phyloP scores from a whole-genome alignment of 2,888 invertebrate species.

The Julus scandinavius region DNA sequence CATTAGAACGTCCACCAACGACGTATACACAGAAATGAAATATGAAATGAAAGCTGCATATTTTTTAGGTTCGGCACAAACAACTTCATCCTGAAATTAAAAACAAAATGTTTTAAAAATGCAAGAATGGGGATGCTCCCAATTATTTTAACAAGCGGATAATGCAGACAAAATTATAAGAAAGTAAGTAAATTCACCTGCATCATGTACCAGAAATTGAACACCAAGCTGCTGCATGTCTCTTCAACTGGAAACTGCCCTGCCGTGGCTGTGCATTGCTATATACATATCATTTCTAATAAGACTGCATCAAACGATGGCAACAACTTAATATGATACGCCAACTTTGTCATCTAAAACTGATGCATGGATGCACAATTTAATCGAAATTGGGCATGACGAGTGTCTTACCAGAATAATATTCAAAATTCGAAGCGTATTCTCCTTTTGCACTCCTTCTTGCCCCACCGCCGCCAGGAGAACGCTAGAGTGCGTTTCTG shows the following conservation, averaged over 20 bases:
- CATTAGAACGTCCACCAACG: conserved; percentile 79
- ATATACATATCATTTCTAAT: conserved; percentile 51
- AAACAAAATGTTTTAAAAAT: background rate
- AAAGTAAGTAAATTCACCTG: conserved; percentile 73
- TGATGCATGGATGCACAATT: too few relatives aligned
- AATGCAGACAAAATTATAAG: background rate
- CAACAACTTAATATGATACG: background rate
- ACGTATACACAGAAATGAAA: conserved; percentile 82
- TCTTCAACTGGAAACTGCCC: conserved; percentile 91
- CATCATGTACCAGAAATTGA: conserved; percentile 91
- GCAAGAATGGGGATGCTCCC: background rate
- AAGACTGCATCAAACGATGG: background rate
- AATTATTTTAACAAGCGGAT: background rate
- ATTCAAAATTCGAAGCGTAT: conserved; percentile 75
- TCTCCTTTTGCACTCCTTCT: conserved; percentile 69
- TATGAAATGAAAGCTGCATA: conserved; percentile 69
- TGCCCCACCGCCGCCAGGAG: conserved; percentile 70
- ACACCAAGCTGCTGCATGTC: conserved; percentile 83
- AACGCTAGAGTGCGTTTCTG: conserved; percentile 76
- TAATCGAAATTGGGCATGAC: too few relatives aligned
- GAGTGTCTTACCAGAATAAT: conserved; percentile 71
- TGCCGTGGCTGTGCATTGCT: conserved; percentile 80
- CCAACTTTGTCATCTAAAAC: too few relatives aligned
- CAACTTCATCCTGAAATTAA: conserved; percentile 73
- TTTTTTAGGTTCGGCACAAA: conserved; percentile 68